These are phyloP conservation scores for Platichthys flesus DNA, from an alignment of 2,113 vertebrate genomes.

Conservation along the genomic window DNA sequence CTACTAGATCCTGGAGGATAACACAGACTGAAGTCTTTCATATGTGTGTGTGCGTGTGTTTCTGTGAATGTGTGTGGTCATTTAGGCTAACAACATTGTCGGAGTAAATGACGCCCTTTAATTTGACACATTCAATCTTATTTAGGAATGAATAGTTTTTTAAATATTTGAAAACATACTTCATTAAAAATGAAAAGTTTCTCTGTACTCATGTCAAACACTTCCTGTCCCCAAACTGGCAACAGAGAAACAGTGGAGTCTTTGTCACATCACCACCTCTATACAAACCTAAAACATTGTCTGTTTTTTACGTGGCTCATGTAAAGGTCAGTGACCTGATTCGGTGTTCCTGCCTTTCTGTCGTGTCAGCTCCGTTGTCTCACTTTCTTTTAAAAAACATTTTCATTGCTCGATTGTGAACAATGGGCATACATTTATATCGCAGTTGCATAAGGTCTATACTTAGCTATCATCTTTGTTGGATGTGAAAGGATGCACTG, in stretches of 20 bases:
- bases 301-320: neutral
- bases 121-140: neutral
- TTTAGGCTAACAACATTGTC: too few species aligned
- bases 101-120: too few species aligned
- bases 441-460: conserved; percentile 24
- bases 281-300: neutral
- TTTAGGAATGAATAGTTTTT: neutral
- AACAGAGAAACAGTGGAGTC: conserved; percentile 8
- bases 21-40: too few species aligned
- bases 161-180: neutral
- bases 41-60: too few species aligned
- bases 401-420: conserved; percentile 44
- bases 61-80: neutral
- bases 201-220: neutral
- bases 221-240: neutral
- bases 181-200: neutral
- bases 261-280: neutral
- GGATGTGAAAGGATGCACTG: conserved; percentile 16
- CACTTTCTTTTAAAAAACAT: conserved; percentile 23
- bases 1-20: neutral
- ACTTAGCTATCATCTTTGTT: conserved; percentile 17
- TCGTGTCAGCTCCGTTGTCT: conserved; percentile 9
- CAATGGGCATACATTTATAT: conserved; percentile 52
- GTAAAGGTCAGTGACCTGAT: conserved; percentile 46
- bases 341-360: conserved; percentile 47